Percentiles rank a stretch among this genome's conserved stretches.
These are phyloP conservation scores for Cantharis rufa DNA, from an alignment of 2,888 invertebrate genomes.

Conservation along the genomic window DNA sequence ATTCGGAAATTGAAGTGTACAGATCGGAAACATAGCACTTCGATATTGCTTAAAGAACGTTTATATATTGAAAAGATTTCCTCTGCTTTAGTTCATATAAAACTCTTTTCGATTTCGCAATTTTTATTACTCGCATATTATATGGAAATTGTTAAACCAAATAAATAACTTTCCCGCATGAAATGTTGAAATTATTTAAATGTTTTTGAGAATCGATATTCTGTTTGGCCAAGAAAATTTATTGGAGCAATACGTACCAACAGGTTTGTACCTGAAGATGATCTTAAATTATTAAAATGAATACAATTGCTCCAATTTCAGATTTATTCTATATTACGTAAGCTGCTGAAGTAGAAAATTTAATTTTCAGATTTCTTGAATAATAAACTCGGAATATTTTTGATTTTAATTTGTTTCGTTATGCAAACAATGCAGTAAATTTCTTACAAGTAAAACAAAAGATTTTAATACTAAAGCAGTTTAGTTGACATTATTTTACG, in stretches of 20 bases:
- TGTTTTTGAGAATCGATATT: not conserved
- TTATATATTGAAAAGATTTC: not conserved
- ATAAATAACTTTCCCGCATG: not conserved
- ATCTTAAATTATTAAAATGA: not conserved
- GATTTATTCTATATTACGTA: not conserved
- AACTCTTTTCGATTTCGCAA: not conserved
- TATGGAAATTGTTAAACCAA: not conserved
- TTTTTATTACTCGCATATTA: not conserved
- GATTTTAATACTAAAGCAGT: not conserved
- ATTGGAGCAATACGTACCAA: not conserved
- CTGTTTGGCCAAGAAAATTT: not conserved
- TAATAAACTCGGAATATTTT: not conserved
- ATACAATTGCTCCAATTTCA: not conserved
- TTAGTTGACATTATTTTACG: not conserved
- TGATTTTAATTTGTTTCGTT: not conserved
- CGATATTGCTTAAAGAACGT: conserved; percentile 13
- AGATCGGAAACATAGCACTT: conserved; percentile 21
- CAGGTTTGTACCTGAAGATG: not conserved
- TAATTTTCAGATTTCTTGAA: not conserved
- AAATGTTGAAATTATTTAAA: not conserved
- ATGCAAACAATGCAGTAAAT: not conserved
- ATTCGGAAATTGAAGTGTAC: conserved; percentile 20
- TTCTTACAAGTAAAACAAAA: not conserved
- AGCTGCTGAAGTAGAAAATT: not conserved
- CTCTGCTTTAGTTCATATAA: not conserved